Evolutionary conservation across 2,888 invertebrate genomes (phyloP), one percentile per base, ranked within the genome.

Genomic region (Acanthococcus lagerstroemiae): DNA sequence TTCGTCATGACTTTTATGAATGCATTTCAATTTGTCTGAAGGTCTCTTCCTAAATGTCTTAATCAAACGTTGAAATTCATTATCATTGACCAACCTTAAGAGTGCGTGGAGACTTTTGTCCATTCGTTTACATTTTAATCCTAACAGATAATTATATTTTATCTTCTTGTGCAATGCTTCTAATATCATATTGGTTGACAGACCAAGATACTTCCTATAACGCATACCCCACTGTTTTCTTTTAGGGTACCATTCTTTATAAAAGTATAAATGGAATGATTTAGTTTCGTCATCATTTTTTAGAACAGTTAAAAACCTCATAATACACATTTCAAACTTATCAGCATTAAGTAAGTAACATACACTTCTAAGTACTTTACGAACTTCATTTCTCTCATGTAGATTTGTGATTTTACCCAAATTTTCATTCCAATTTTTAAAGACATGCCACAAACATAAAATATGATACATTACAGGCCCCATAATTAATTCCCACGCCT

Each of bases 211-310:
- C 19, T 48, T 48, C n/a, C 48, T 17, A 17, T 48, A 48, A 48
- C 48, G n/a, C 48, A 48, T 7, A 48, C 5, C 48, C 48, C 48
- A 48, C 48, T 60, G 60, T 60, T 60, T 17, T 48, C 27, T 60
- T 46, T 46, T 46, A 48, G 19, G 48, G 17, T 60, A 60, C 46
- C 27, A 46, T 26, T 60, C 26, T 48, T 26, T 26, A 48, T 46
- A 48, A 60, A 46, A 60, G 48, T 60, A 60, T 60, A 60, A 48
- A 60, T 60, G 46, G 48, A 60, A 17, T 26, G 27, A 45, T 58
- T 48, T 60, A 26, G 45, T 60, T 60, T 48, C 48, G 19, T 17
- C 12, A 17, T 48, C 9, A 48, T n/a, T 48, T 48, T 48, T 17
- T 17, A 48, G 48, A 9, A 9, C 7, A 9, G 48, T 48, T 48